phyloP scores from a whole-genome alignment of 1,140 invertebrate genomes.

The Dreissena rostriformis region DNA sequence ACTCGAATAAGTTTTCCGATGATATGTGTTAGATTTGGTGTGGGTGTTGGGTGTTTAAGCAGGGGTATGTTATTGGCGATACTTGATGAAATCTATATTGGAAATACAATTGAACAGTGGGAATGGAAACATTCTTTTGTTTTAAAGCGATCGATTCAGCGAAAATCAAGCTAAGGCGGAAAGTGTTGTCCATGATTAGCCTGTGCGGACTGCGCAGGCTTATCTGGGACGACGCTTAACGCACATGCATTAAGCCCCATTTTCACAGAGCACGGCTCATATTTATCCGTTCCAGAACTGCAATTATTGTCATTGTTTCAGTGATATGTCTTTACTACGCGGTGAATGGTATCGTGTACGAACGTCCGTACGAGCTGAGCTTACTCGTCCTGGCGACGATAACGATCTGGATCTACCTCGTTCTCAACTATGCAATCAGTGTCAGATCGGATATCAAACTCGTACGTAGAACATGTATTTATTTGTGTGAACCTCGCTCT shows the following conservation, averaged over 20 bases:
- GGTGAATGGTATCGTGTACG: conserved; percentile 70
- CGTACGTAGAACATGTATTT: conserved; percentile 62
- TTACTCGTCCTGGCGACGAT: conserved; percentile 69
- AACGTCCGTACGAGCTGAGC: conserved; percentile 72
- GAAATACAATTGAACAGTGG: too few species aligned
- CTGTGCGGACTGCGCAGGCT: background rate
- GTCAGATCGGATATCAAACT: conserved; percentile 66
- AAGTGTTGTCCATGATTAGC: background rate
- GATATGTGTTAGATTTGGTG: too few species aligned
- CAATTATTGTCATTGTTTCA: conserved; percentile 51
- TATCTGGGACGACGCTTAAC: background rate
- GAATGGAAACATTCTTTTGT: too few species aligned
- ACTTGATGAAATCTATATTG: too few species aligned
- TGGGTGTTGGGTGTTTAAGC: too few species aligned
- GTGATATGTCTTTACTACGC: conserved; percentile 72
- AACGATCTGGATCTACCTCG: conserved; percentile 70
- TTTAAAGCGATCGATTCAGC: too few species aligned
- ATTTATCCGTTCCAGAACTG: background rate
- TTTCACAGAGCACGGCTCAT: background rate
- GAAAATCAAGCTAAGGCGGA: background rate
- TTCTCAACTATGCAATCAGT: conserved; percentile 70
- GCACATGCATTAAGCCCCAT: background rate
- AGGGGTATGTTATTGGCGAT: too few species aligned
- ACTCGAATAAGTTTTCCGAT: too few species aligned
- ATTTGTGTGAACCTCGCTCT: too few species aligned